Base-by-base conservation (phyloP, 2,888 invertebrate species). In the Sarcophaga variegata region DNA sequence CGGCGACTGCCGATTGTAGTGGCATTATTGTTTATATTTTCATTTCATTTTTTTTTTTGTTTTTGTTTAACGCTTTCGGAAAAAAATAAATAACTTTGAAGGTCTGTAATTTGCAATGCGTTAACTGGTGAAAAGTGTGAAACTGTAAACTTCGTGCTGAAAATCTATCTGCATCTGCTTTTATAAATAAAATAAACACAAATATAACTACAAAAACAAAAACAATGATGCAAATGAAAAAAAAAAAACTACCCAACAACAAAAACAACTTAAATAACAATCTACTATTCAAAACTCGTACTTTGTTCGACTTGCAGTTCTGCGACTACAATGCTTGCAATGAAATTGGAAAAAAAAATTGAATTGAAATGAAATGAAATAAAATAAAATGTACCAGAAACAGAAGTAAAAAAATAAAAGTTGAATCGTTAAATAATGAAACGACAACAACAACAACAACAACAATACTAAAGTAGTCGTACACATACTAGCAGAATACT, bases 61-160 rank as follows among this genome's bases (percentile, higher is more conserved):
- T 22, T 22, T 22, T 60, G 37, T 78, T 78, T 78, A 60, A 49
- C 64, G 64, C 47, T 69, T 74, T 45, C 12, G 75, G 75, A 67
- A 67, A 63, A 25, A 22, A 67, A 75, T 71, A 20, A 67, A 59
- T 45, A 80, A 60, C 49, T 70, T 10, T 70, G 62, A 74, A 77
- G 72, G 72, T 86, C 63, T 74, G 80, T 60, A 77, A 83, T 81
- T 81, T 87, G 81, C 54, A 82, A 82, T 79, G 72, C 67, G 75
- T 79, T 84, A 71, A 79, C 80, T 60, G 37, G 59, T 70, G 62
- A 79, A 84, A 88, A 81, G 84, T 84, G 86, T 86, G 69, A 83
- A 88, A 76, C 47, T 84, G 81, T 72, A 76, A 86, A 86, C 83
- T 86, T 81, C 49, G 62, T 85, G 76, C 59, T 76, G 45, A 63